Base-by-base conservation (phyloP, 1,140 invertebrate genomes). In the Bombus terrestris region DNA sequence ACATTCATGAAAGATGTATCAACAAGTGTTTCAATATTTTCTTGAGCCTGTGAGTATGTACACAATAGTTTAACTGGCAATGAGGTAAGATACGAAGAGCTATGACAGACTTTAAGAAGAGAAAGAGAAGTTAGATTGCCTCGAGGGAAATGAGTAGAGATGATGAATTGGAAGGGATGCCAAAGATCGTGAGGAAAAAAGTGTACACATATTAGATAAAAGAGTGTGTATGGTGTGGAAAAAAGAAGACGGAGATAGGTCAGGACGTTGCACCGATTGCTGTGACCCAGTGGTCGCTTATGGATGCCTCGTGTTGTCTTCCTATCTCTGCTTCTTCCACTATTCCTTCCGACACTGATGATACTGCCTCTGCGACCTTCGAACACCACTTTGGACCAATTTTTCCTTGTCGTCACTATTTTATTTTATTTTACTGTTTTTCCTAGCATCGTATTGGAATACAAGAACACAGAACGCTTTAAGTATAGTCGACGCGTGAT, bases 261-360 rank as follows among this genome's bases (percentile, higher is more conserved):
- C 90, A 92, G 92, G 92, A 90, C 92, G 92, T 93, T 93, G 93
- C 92, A 93, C 92, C 89, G 89, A 84, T 91, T 77, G 83, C 83
- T 92, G 79, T 93, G 93, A 93, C 93, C 93, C 89, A 93, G 89
- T 93, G 59, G 89, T 92, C 85, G 87, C 88, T 86, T 76, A 76
- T 69, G 80, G 75, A 18, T 71, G 77, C 64, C 79, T 86, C 78
- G 22, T 75, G 64, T 32, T 66, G 10, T 68, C 66, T 85, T 71
- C 79, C 53, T 81, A 57, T 76, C 71, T 74, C 47, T 62, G 66
- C n/a, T 66, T 66, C 73, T 84, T 66, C 66, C 9, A 39, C 64
- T 74, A 47, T 73, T 57, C 62, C 68, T 59, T 39, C 32, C 39
- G 13, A 32, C 37, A 3, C 3, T 53, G 25, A 28, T n/a, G 35